Base-by-base conservation (phyloP, 2,113 vertebrate genomes). In the Anoura caudifer region DNA sequence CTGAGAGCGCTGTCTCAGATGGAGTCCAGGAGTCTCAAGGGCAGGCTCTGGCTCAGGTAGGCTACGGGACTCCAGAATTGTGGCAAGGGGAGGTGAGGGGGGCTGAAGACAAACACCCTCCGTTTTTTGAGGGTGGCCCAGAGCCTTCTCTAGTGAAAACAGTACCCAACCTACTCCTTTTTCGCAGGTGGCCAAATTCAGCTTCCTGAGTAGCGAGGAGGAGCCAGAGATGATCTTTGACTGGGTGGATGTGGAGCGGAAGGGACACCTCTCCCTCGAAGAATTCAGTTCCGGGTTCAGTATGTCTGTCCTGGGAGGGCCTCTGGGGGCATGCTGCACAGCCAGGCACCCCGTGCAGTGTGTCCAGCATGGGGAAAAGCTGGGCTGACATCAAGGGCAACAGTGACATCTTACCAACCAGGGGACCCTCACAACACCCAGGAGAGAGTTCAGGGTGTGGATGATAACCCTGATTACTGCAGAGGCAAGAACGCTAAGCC, bases 171-270 rank as follows among this genome's bases (percentile, higher is more conserved):
- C 65, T 56, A 4, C 20, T 20, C 59, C n/a, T 97, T 82, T 81
- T 31, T 95, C 95, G 75, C 81, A 99, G 99, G 97, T 43, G 4
- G 15, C 98, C 96, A 97, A 87, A 87, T 92, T 94, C 87, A 97
- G 93, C 85, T 83, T 98, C 63, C 97, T 97, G 0, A 97, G 97
- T 82, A 94, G 92, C 28, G n/a, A 22, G 2, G 97, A 98, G 65
- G 97, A 98, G 87, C 96, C 98, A 11, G 96, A 98, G 90, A 97
- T 98, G 0, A 4, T 99, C 70, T 99, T 99, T 0, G 96, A 98
- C 10, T 98, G 98, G 95, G 81, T 99, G 89, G 98, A 99, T 3
- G 6, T 52, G 0, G 97, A 98, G 0, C 96, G 77, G 90, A 97
- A 97, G 0, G 98, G 98, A 69, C 77, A 3, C 4, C 43, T 99